These are phyloP conservation scores for Chloroceryle aenea DNA, from an alignment of 2,113 vertebrate genomes.

Conservation along the genomic window DNA sequence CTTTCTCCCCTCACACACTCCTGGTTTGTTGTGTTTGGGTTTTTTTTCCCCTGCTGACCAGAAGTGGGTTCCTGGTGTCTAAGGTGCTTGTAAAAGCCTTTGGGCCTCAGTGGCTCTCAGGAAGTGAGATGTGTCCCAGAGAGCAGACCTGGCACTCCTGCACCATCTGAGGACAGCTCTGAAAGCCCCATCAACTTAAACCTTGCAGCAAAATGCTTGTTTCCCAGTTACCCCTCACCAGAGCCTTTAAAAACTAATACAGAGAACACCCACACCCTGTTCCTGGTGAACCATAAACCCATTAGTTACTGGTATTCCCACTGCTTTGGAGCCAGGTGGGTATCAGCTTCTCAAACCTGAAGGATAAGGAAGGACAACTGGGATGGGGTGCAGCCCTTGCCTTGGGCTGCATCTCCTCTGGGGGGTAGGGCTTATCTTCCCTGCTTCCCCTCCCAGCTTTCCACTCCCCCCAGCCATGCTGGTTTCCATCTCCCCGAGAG, in stretches of 20 bases:
- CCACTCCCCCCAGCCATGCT: rapidly evolving
- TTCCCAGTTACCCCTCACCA: neutral
- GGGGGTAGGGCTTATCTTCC: neutral
- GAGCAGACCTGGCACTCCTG: neutral
- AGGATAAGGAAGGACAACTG: too few relatives aligned
- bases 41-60: neutral
- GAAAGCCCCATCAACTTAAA: neutral
- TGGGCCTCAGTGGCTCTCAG: rapidly evolving
- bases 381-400: neutral
- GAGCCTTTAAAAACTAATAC: neutral
- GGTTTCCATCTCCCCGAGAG: neutral
- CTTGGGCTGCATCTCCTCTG: neutral
- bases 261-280: rapidly evolving
- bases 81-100: neutral
- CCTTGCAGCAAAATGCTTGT: neutral
- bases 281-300: neutral
- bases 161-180: neutral
- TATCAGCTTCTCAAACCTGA: neutral
- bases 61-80: neutral
- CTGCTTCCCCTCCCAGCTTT: neutral
- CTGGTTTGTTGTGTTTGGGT: too few relatives aligned
- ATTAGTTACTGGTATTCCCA: neutral
- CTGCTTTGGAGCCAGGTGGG: neutral
- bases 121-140: rapidly evolving
- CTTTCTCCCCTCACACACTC: rapidly evolving